These are phyloP conservation scores for Okapia johnstoni DNA, from an alignment of 2,113 vertebrate genomes.

Conservation along the genomic window DNA sequence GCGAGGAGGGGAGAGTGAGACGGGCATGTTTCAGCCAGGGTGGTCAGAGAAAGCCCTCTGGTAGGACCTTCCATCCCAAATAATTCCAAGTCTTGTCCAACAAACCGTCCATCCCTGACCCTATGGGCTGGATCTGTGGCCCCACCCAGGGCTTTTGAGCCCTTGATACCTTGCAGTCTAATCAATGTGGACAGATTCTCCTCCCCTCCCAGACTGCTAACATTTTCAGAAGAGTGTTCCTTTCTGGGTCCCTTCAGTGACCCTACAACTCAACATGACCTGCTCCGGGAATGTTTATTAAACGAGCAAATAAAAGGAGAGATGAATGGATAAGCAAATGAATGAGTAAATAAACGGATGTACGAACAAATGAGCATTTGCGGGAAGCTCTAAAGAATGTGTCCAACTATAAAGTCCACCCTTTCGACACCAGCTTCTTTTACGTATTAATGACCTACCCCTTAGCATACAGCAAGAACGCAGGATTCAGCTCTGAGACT, in stretches of 20 bases:
- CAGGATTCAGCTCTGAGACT: slow-evolving; percentile 18
- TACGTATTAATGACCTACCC: slow-evolving; percentile 69
- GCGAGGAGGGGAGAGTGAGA: not conserved
- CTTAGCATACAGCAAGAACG: slow-evolving; percentile 63
- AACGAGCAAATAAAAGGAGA: not conserved
- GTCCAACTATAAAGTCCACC: slow-evolving; percentile 68
- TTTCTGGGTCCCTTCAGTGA: not conserved
- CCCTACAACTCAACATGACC: not conserved
- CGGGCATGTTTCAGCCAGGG: not conserved
- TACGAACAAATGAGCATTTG: not conserved
- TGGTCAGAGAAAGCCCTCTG: not conserved
- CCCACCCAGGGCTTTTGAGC: not conserved
- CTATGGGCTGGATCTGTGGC: not conserved
- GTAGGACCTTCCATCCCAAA: not conserved
- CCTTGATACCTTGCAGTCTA: no score
- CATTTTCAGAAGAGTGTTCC: not conserved
- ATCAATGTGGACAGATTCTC: not conserved
- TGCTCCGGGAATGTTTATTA: not conserved
- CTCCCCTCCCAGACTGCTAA: not conserved
- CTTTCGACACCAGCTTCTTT: slow-evolving; percentile 69
- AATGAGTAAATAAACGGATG: not conserved
- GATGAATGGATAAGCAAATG: not conserved
- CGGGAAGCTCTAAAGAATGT: not conserved
- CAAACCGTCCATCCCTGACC: no score
- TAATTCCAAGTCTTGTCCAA: not conserved